Base-by-base conservation (phyloP, 92 coral and sea anemone genomes). In the Epizoanthus scotinus region DNA sequence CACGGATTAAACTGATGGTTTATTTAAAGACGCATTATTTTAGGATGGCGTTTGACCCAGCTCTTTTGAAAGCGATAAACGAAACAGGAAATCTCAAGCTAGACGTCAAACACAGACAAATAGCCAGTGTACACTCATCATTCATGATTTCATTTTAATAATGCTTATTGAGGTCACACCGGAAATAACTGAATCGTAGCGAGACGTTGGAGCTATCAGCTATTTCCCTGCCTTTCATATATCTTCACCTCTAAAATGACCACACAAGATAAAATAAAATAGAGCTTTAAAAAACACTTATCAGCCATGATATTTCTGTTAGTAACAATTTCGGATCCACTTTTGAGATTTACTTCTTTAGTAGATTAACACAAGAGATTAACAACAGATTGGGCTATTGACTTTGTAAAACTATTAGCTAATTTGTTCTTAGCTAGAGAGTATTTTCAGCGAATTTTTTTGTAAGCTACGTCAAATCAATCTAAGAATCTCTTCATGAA, bases 131-230 rank as follows among this genome's bases (percentile, higher is more conserved):
- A 80, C 77, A 67, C 61, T 57, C 86, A 69, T 87, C 82, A 78
- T 88, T 88, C 36, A 73, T 82, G 91, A 87, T 87, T 58, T 90
- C 74, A 73, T 78, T 87, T 89, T 92, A 89, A 92, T 92, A 87
- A 83, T 78, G 82, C 59, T 71, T 65, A 34, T 74, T 54, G 36
- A 82, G 91, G 44, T 44, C 69, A 19, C 59, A 67, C 94, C 94
- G 97, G 97, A 92, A 92, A 92, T 92, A 70, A 67, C 87, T 84
- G 31, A 77, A 87, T 90, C 90, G 87, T 79, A 68, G 54, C 13
- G 94, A 38, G 40, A 75, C 14, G 52, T 12, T 47, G 52, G 52
- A 47, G 52, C 52, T 13, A 47, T 9, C 52, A 47, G 52, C 17
- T 47, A 47, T 12, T 29, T 9, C 17, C 29, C 67, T 5, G 66